Evolutionary conservation across 2,797 vertebrate genomes (phyloP), one percentile per base, ranked within the genome.

Genomic region (Rhabdomys pumilio): DNA sequence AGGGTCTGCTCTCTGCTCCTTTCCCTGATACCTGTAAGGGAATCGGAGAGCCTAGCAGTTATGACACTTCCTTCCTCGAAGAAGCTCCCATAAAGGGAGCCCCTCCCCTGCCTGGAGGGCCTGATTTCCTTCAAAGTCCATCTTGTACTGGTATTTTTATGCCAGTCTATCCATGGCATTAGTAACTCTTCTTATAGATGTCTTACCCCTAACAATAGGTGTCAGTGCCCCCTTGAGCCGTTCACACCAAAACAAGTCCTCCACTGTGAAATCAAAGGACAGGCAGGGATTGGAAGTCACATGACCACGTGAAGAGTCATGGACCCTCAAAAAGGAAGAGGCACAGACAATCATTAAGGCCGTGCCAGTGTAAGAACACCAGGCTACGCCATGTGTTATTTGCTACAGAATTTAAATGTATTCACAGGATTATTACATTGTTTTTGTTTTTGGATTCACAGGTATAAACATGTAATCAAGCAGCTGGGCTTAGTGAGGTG

Each of bases 331-430:
- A 34, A 53, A 73, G 8, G 34, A n/a, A 11, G 20, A 17, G 8
- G 47, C 41, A 13, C 2, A 17, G 13, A 6, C 8, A 3, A 14
- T 29, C 5, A 38, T 0, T 20, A 41, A 29, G 73, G 67, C 34
- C 0, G 3, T 1, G 17, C 14, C 1, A 0, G 3, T 26, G 1
- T 17, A 38, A 57, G 55, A 19, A 26, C 1, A 22, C 44, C 38
- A n/a, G 38, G 6, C 17, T 57, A 29, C 2, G 1, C 19, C 22
- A 67, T 14, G 0, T 57, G 15, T 81, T 82, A n/a, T 59, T 61
- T 82, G 57, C 80, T 59, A 26, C 19, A 24, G 9, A 59, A 26
- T 76, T 55, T 41, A 59, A 82, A 82, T 6, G 38, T 61, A 59
- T 4, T n/a, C 55, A 61, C 41, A 38, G n/a, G 55, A 41, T 59